A percentile compares a stretch with the other conserved stretches of the same genome.
These are phyloP conservation scores for Chiroxiphia lanceolata DNA, from an alignment of 2,797 vertebrate species.

Conservation along the genomic window DNA sequence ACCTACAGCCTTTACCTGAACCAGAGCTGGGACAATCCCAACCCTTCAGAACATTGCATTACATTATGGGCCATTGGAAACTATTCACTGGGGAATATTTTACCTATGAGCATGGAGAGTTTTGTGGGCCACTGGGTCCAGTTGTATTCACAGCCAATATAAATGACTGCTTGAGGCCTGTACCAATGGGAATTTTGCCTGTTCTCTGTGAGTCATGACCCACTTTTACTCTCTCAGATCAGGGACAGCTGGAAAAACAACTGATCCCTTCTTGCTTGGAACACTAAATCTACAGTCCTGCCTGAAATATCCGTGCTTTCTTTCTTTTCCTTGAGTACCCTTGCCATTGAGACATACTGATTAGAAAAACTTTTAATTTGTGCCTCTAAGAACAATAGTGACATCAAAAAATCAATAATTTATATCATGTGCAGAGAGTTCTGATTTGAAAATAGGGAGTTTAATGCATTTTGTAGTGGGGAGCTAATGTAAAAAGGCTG, in stretches of 20 bases:
- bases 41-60: neutral
- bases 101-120: neutral
- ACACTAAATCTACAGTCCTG: neutral
- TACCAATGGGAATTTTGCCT: conserved; percentile 28
- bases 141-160: neutral
- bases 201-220: conserved; percentile 10
- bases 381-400: neutral
- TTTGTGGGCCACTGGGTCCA: conserved; percentile 12
- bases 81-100: neutral
- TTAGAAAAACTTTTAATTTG: neutral
- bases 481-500: neutral
- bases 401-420: neutral
- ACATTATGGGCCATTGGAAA: neutral
- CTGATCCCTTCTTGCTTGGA: neutral
- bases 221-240: conserved; percentile 36
- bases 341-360: neutral
- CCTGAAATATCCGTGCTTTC: neutral
- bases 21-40: neutral
- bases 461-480: neutral
- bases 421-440: neutral
- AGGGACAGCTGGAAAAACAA: conserved; percentile 47
- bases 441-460: neutral
- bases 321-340: neutral
- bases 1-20: neutral
- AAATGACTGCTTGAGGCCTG: conserved; percentile 2